phyloP scores from a whole-genome alignment of 37 sponge, comb jelly and placozoan species.

The Agelas oroides region DNA sequence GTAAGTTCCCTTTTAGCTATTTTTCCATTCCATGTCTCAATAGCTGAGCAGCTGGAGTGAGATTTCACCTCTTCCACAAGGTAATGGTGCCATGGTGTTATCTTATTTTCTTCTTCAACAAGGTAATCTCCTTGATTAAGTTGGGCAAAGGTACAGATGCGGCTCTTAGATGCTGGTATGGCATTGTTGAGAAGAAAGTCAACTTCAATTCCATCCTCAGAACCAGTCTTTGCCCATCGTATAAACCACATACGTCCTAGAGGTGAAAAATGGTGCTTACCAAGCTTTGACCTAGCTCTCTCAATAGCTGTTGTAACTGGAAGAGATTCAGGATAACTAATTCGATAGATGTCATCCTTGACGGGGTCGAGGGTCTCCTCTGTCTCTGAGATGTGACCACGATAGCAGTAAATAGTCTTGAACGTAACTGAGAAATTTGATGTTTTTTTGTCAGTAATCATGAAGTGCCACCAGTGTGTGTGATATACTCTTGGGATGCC shows the following conservation, averaged over 20 bases:
- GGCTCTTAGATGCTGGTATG: slow-evolving; percentile 20
- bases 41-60: not conserved
- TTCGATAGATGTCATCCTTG: not conserved
- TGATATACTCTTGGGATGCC: no score
- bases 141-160: slow-evolving; percentile 10
- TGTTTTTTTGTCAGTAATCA: not conserved
- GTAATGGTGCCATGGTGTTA: slow-evolving; percentile 7
- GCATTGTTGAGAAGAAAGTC: slow-evolving; percentile 3
- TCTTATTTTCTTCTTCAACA: not conserved
- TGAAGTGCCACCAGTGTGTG: slow-evolving; percentile 1
- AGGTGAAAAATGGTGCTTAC: no score
- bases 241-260: slow-evolving; percentile 14
- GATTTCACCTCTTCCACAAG: slow-evolving; percentile 11
- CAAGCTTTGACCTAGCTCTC: slow-evolving; percentile 7
- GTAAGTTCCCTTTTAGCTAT: not conserved
- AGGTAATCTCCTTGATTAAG: slow-evolving; percentile 35
- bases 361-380: not conserved
- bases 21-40: slow-evolving; percentile 4
- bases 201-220: slow-evolving; percentile 29
- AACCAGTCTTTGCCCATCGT: slow-evolving; percentile 43
- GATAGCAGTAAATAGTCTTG: not conserved
- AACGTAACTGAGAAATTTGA: not conserved
- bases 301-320: slow-evolving; percentile 3
- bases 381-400: not conserved
- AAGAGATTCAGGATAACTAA: slow-evolving; percentile 25